Evolutionary conservation across 2,113 vertebrate genomes (phyloP).

Genomic region (Cervus canadensis): DNA sequence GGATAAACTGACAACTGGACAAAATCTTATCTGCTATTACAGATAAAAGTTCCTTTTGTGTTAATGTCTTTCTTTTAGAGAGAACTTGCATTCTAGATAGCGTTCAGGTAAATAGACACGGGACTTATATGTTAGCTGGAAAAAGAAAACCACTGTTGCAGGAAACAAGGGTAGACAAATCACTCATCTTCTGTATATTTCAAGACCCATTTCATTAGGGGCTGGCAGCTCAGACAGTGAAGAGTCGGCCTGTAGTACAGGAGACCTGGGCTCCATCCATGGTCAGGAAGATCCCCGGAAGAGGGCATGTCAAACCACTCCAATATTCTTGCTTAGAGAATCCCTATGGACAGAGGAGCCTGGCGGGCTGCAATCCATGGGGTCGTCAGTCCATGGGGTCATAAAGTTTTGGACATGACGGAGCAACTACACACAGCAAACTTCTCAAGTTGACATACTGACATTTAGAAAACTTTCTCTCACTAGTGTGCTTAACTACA

Average conservation of each 20-base stretch:
- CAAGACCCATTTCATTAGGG: not conserved
- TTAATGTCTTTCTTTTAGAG: not conserved
- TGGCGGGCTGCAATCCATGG: not conserved
- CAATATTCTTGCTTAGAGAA: not conserved
- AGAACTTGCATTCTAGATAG: not conserved
- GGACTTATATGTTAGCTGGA: not conserved
- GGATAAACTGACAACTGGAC: not conserved
- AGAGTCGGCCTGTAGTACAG: not conserved
- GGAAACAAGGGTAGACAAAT: not conserved
- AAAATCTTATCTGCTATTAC: not conserved
- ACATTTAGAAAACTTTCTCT: not conserved
- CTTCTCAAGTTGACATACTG: not conserved
- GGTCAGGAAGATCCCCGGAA: not conserved
- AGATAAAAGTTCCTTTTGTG: not conserved
- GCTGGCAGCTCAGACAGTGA: not conserved
- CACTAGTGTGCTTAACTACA: not conserved
- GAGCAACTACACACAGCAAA: not conserved
- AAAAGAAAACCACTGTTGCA: not conserved
- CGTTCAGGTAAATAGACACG: fast-evolving
- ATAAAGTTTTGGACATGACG: not conserved
- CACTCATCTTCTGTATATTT: not conserved
- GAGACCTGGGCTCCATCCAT: not conserved
- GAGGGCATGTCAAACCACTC: not conserved
- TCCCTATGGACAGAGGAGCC: not conserved
- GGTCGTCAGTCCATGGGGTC: not conserved